Percentiles rank a stretch among this genome's conserved stretches.
phyloP scores from a whole-genome alignment of 2,888 invertebrate genomes.

The Tricholauxania praeusta region DNA sequence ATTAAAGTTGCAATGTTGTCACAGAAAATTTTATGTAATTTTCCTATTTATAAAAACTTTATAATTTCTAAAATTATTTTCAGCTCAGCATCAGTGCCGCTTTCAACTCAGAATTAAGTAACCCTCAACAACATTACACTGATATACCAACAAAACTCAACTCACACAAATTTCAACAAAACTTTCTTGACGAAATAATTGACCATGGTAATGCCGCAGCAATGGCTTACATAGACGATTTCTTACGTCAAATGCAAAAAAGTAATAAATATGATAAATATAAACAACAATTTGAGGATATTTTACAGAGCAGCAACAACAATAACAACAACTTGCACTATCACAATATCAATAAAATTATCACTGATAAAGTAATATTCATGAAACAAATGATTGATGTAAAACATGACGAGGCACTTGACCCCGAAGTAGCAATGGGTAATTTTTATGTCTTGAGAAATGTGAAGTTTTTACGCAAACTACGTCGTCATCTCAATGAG shows the following conservation, averaged over 20 bases:
- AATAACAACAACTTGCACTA: conserved; percentile 1
- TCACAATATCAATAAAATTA: conserved; percentile 28
- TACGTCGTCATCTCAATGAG: conserved; percentile 48
- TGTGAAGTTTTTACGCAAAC: conserved; percentile 54
- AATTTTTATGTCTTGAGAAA: conserved; percentile 52
- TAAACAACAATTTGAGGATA: conserved; percentile 41
- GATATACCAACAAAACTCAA: conserved; percentile 16
- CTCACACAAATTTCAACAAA: conserved; percentile 43
- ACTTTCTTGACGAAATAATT: conserved; percentile 39
- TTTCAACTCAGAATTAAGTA: no score
- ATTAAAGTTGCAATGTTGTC: no score
- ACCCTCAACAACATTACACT: no score
- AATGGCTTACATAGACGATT: conserved; percentile 44
- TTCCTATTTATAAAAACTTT: no score
- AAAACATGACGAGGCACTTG: not conserved
- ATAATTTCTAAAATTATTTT: no score
- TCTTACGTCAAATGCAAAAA: conserved; percentile 48
- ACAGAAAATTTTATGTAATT: no score
- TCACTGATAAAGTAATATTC: conserved; percentile 55
- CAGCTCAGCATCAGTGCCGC: no score
- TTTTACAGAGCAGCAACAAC: conserved; percentile 33
- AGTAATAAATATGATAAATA: conserved; percentile 47
- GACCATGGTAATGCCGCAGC: conserved; percentile 40
- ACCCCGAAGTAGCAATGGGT: not conserved
- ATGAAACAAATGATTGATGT: conserved; percentile 58